These are phyloP conservation scores for Zoroaster sp. DNA, from an alignment of 53 echinoderm and acorn worm species.

Conservation along the genomic window DNA sequence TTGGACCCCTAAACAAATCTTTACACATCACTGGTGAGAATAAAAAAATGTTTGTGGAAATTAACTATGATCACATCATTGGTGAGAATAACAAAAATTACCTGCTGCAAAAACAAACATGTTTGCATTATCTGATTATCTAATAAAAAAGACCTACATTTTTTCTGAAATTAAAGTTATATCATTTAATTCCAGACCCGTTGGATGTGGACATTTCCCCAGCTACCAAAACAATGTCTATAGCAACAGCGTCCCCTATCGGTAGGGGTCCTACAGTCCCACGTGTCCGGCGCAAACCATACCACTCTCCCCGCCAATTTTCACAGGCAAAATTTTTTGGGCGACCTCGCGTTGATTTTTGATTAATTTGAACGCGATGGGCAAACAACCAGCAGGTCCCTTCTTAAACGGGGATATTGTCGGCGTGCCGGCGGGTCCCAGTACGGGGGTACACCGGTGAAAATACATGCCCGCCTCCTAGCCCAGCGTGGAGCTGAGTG, in stretches of 20 bases:
- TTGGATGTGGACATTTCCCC: constrained; percentile 37
- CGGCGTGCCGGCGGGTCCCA: background rate
- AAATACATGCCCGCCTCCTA: background rate
- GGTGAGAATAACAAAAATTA: background rate
- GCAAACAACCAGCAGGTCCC: constrained; percentile 23
- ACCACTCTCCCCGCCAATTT: constrained; percentile 7
- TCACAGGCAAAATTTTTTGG: constrained; percentile 14
- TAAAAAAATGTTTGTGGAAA: too few relatives aligned
- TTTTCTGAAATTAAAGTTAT: background rate
- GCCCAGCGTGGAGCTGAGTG: constrained; percentile 40
- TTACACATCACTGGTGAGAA: too few relatives aligned
- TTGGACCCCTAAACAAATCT: too few relatives aligned
- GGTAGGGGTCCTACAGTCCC: background rate
- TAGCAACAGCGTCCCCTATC: constrained; percentile 14
- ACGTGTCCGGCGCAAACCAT: too few relatives aligned
- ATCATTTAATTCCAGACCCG: background rate
- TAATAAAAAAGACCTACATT: background rate
- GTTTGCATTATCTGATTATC: constrained; percentile 25
- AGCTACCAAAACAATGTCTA: constrained; percentile 37
- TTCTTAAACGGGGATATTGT: background rate
- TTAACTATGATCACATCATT: background rate
- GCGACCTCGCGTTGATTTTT: constrained; percentile 18
- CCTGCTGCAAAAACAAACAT: constrained; percentile 48
- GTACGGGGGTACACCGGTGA: background rate
- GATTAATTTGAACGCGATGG: constrained; percentile 8